Evolutionary conservation across 2,888 invertebrate species (phyloP).

Genomic region (Cantharis flavilabris): DNA sequence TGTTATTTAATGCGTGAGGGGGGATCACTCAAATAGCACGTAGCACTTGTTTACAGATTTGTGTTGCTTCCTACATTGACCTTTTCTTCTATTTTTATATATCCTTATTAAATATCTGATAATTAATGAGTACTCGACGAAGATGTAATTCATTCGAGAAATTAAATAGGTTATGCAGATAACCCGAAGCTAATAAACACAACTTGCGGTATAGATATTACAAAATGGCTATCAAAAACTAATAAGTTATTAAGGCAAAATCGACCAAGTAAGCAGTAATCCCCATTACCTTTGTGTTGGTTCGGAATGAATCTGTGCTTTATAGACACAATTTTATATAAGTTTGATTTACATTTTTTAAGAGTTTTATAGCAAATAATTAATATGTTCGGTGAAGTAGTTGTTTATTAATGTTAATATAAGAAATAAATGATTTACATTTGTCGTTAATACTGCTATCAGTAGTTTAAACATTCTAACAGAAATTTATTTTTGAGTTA

Average conservation of each 20-base stretch:
- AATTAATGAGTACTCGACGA: background rate
- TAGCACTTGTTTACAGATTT: background rate
- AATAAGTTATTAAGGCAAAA: background rate
- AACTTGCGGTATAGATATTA: background rate
- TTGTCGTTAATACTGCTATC: background rate
- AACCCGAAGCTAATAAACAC: background rate
- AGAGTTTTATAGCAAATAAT: too few species aligned
- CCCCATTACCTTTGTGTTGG: background rate
- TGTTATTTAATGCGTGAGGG: too few species aligned
- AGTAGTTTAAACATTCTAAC: too few species aligned
- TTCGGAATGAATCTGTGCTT: background rate
- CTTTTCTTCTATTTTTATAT: background rate
- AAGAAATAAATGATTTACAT: background rate
- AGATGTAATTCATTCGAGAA: background rate
- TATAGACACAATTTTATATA: too few species aligned
- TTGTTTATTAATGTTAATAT: too few species aligned
- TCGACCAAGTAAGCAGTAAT: background rate
- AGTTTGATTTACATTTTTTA: too few species aligned
- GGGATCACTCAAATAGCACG: background rate
- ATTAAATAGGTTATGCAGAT: background rate
- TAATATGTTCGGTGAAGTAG: too few species aligned
- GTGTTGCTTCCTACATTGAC: background rate
- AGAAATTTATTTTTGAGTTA: too few species aligned
- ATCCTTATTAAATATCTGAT: background rate
- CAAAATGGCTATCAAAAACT: background rate